Evolutionary conservation across 37 sponge, comb jelly and placozoan genomes (phyloP).

Genomic region (Spongilla lacustris): DNA sequence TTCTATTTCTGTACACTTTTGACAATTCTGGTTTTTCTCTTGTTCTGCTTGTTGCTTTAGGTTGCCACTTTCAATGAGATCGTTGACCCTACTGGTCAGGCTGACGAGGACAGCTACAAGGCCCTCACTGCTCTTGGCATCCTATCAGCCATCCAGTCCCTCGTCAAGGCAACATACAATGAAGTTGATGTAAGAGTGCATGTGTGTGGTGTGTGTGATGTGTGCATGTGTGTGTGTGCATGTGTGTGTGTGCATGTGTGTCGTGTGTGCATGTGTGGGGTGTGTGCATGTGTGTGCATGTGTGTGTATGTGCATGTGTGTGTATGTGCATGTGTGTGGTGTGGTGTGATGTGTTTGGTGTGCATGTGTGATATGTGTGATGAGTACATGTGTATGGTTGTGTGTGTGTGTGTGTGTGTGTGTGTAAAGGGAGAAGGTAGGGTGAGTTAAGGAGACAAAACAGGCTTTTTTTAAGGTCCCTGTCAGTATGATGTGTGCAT

Average conservation of each 20-base stretch:
- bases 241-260: not conserved
- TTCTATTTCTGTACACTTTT: not conserved
- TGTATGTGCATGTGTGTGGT: no score
- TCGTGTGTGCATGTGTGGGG: no score
- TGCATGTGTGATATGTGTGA: no score
- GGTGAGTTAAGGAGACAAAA: no score
- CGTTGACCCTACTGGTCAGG: slow-evolving; percentile 56
- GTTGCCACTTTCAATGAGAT: slow-evolving; percentile 67
- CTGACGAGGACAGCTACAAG: slow-evolving; percentile 87
- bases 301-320: no score
- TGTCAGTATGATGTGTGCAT: no score
- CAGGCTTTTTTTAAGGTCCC: no score
- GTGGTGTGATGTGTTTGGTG: no score
- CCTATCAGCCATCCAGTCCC: slow-evolving; percentile 78
- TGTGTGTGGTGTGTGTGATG: not conserved
- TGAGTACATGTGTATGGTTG: not conserved
- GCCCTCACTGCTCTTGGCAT: slow-evolving; percentile 93
- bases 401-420: not conserved
- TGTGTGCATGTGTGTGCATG: no score
- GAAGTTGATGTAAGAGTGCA: slow-evolving; percentile 49
- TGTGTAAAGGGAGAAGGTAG: no score
- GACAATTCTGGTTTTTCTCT: not conserved
- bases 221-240: not conserved
- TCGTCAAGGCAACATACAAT: slow-evolving; percentile 74
- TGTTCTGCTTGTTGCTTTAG: not conserved